Conservation (phyloP, 2,797 vertebrate species). For the Nasua narica region DNA sequence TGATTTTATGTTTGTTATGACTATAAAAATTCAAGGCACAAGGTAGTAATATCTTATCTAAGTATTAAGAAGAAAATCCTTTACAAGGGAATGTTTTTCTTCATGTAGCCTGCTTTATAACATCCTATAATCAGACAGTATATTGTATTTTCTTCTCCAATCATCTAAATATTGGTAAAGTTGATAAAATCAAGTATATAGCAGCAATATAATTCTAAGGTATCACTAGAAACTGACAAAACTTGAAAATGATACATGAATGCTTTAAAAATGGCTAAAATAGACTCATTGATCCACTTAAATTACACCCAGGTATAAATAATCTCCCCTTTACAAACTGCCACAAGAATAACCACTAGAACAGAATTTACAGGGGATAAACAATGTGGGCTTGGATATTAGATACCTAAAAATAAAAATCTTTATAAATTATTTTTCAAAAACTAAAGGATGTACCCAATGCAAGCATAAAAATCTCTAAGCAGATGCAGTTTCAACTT, state of each 20-base stretch:
- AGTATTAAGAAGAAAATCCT: not conserved
- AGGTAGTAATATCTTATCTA: not conserved
- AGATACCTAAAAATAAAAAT: not conserved
- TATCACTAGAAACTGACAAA: not conserved
- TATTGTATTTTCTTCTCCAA: not conserved
- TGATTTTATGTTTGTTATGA: not conserved
- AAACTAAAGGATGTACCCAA: not conserved
- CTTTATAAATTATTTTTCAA: not conserved
- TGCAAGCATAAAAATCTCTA: slow-evolving; percentile 17
- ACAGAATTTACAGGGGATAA: not conserved
- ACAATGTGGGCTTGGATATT: not conserved
- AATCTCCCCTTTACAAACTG: not conserved
- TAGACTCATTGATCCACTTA: not conserved
- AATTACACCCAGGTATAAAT: not conserved
- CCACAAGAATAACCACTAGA: not conserved
- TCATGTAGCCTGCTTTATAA: not conserved
- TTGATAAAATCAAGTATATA: not conserved
- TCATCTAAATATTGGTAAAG: slow-evolving; percentile 1
- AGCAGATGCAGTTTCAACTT: not conserved
- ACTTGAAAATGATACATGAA: not conserved
- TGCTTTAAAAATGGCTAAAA: not conserved
- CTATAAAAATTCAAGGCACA: slow-evolving; percentile 2
- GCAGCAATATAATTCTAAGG: not conserved
- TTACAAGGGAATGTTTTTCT: not conserved
- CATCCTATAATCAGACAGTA: not conserved